Base-by-base conservation (phyloP, 2,888 invertebrate species). In the Protodeltote pygarga region DNA sequence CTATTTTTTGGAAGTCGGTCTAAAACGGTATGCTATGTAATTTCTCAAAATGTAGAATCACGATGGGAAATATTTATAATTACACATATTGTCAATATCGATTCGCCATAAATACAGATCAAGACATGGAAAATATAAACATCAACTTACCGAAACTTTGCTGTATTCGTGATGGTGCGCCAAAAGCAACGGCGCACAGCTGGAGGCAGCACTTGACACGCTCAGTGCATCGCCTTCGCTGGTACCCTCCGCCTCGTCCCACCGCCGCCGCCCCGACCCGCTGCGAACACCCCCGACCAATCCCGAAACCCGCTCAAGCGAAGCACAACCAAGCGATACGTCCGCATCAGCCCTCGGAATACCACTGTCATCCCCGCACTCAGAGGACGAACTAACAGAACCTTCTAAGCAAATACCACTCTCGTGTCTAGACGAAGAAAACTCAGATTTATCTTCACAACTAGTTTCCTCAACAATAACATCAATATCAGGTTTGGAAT, bases 201-300 rank as follows among this genome's bases (percentile, higher is more conserved):
- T 91, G 2, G 91, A 91, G 1, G 92, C 87, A 1, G 92, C 90
- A 65, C 90, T 91, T 48, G 90, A 90, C 17, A 92, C 77, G 82
- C 92, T 92, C 59, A 91, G 80, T 49, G 91, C 92, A 58, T 92
- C 92, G 6, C 88, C 89, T 44, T 92, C 92, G 61, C 89, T 90
- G 28, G 85, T 81, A 11, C 86, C 91, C 58, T 91, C 91, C 21
- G 79, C 55, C 73, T 92, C 92, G 71, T 90, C 91, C 90, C 91
- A 90, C 51, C 92, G 83, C 71, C 89, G 84, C 23, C 90, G 85
- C 78, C 86, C 90, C 77, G 89, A 89, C 90, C 91, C 91, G 85
- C 91, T 91, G 91, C 89, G 83, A 91, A 89, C 89, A 90, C 74
- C 89, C 87, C 84, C 86, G 79, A 74, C 81, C 78, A 79, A 47